phyloP scores from a whole-genome alignment of 2,113 vertebrate genomes.

The Geococcyx californianus region DNA sequence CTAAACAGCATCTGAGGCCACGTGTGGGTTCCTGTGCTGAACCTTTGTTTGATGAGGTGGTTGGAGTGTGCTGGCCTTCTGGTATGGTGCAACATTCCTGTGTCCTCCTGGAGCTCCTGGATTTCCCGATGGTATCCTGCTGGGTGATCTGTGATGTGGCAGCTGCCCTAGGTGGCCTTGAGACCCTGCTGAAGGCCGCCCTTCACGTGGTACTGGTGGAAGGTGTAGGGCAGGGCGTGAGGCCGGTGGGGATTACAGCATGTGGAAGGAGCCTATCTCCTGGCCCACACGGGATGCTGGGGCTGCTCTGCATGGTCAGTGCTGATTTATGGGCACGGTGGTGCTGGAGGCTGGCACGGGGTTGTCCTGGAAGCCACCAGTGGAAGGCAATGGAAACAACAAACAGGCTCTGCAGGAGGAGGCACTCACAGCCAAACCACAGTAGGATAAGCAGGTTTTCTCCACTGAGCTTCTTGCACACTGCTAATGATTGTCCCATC shows the following conservation, averaged over 20 bases:
- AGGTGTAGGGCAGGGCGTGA: neutral
- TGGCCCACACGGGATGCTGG: neutral
- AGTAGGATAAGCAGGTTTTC: neutral
- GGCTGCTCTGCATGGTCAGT: neutral
- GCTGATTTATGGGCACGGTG: neutral
- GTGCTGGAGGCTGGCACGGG: neutral
- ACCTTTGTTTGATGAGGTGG: neutral
- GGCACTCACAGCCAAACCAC: neutral
- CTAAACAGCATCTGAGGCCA: neutral
- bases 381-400: neutral
- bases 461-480: neutral
- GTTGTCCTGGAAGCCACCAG: neutral
- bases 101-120: neutral
- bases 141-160: neutral
- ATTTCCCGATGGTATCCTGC: neutral
- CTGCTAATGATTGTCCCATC: neutral
- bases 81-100: neutral
- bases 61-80: neutral
- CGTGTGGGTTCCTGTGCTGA: neutral
- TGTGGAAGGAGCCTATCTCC: neutral
- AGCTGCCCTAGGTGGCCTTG: rapidly evolving
- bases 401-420: neutral
- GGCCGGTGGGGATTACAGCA: neutral
- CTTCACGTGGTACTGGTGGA: neutral
- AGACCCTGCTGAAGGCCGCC: rapidly evolving